Conservation (phyloP, 35 echinoderm and acorn worm genomes). For the Lytechinus variegatus region DNA sequence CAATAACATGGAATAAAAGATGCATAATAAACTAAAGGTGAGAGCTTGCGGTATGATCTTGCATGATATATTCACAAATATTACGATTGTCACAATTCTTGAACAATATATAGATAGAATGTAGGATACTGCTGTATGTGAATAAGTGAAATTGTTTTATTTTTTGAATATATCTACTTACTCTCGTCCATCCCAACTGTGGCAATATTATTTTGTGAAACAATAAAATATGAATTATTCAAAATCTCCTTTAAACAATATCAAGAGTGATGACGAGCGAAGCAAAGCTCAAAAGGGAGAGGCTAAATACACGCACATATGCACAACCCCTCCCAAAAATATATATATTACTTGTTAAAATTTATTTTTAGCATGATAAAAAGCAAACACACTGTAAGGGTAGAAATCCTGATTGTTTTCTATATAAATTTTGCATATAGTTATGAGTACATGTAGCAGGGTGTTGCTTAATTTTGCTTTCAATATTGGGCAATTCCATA, state of each 20-base stretch:
- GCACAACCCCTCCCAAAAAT: no score
- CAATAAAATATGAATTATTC: neutral
- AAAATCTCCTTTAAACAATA: neutral
- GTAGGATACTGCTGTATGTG: neutral
- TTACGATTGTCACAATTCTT: neutral
- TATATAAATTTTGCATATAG: no score
- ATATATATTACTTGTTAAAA: no score
- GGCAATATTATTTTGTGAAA: neutral
- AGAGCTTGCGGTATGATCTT: neutral
- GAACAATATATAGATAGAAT: neutral
- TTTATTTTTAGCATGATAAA: no score
- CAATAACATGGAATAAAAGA: neutral
- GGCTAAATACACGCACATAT: no score
- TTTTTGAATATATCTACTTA: slow-evolving; percentile 11
- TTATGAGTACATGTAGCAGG: no score
- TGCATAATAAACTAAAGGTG: neutral
- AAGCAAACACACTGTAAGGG: no score
- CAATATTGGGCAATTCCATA: no score
- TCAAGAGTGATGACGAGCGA: neutral
- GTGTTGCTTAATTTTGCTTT: no score
- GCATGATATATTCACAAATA: neutral
- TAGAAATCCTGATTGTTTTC: no score
- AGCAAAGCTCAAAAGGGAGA: neutral
- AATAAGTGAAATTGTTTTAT: neutral
- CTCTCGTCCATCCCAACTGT: slow-evolving; percentile 48